Evolutionary conservation across 2,888 invertebrate species (phyloP).

Genomic region (Hirtodrosophila cameraria): DNA sequence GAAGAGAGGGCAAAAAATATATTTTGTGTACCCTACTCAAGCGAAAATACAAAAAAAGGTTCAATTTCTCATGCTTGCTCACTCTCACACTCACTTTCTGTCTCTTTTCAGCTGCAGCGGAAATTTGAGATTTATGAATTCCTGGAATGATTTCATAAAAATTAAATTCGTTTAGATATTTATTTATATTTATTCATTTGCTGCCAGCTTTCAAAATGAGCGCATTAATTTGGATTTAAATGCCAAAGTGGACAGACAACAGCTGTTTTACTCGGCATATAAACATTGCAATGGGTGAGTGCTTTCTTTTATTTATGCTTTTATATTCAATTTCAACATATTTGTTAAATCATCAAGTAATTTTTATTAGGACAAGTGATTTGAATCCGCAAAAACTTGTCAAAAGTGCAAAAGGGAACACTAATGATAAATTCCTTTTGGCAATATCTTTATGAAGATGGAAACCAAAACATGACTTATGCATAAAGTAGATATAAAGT

Average conservation of each 20-base stretch:
- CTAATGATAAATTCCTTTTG: too few relatives aligned
- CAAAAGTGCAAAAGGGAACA: too few relatives aligned
- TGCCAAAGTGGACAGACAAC: neutral
- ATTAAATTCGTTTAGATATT: conserved; percentile 33
- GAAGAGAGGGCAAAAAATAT: neutral
- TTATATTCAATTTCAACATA: too few relatives aligned
- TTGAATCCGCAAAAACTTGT: too few relatives aligned
- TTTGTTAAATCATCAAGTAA: too few relatives aligned
- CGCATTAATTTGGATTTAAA: conserved; percentile 37
- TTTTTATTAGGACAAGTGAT: too few relatives aligned
- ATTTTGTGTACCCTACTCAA: conserved; percentile 51
- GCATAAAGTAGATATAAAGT: too few relatives aligned
- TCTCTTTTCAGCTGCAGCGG: conserved; percentile 49
- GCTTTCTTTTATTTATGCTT: too few relatives aligned
- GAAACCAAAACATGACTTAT: too few relatives aligned
- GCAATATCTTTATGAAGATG: too few relatives aligned
- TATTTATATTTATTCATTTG: conserved; percentile 35
- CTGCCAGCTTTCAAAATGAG: conserved; percentile 29
- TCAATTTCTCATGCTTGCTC: conserved; percentile 9
- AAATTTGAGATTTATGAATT: conserved; percentile 78
- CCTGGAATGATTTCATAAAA: conserved; percentile 61
- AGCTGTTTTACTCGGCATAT: neutral
- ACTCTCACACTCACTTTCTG: conserved; percentile 9
- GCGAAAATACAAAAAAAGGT: neutral
- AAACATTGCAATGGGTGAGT: too few relatives aligned